Evolutionary conservation across 2,888 invertebrate genomes (phyloP).

Genomic region (Charanyca ferruginea): DNA sequence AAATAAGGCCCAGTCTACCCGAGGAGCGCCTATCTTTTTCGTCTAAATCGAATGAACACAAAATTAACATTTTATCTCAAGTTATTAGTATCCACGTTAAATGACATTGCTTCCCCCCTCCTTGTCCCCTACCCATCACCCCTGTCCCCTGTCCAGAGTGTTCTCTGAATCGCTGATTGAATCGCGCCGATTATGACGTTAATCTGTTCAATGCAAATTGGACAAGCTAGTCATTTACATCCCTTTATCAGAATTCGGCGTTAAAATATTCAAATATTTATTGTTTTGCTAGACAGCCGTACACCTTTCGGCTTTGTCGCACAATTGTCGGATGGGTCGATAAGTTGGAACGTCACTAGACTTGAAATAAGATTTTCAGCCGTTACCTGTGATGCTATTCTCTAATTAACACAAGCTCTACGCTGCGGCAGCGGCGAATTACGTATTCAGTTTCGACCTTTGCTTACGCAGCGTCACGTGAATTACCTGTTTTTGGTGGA

Average conservation of each 20-base stretch:
- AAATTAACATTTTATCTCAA: conserved; percentile 90
- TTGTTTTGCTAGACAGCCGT: conserved; percentile 78
- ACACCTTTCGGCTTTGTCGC: conserved; percentile 51
- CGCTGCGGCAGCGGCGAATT: too few species aligned
- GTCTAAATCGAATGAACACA: conserved; percentile 89
- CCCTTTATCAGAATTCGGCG: conserved; percentile 87
- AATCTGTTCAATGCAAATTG: conserved; percentile 91
- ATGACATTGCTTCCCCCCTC: conserved; percentile 68
- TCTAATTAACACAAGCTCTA: too few species aligned
- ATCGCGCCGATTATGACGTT: conserved; percentile 90
- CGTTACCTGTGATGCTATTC: conserved; percentile 36
- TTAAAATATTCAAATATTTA: conserved; percentile 89
- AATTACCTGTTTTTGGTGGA: too few species aligned
- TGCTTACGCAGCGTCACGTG: too few species aligned
- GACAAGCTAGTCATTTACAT: conserved; percentile 89
- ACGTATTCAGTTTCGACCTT: too few species aligned
- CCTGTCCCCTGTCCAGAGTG: conserved; percentile 81
- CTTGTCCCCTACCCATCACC: conserved; percentile 59
- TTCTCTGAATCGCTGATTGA: conserved; percentile 88
- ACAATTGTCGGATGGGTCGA: conserved; percentile 63
- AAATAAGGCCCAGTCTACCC: conserved; percentile 48
- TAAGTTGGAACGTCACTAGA: conserved; percentile 53
- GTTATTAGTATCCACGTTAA: conserved; percentile 87
- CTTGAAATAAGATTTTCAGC: conserved; percentile 41
- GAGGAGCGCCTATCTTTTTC: conserved; percentile 77